These are phyloP conservation scores for Laticauda laticaudata DNA, from an alignment of 2,113 vertebrate genomes.

Conservation along the genomic window DNA sequence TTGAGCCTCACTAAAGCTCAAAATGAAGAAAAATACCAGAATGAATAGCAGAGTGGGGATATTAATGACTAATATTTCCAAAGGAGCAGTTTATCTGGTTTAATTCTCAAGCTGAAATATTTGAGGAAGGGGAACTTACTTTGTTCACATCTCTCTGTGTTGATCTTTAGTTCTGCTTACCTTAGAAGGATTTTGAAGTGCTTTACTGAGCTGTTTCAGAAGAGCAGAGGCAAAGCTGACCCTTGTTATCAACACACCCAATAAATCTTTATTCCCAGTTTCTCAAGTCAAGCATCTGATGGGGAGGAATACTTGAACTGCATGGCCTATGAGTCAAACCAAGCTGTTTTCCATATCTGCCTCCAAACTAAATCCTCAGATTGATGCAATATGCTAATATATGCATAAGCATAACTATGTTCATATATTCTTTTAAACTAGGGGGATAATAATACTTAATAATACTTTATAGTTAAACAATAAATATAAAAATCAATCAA, in stretches of 20 bases:
- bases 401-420: neutral
- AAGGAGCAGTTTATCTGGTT: neutral
- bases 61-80: neutral
- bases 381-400: neutral
- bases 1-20: neutral
- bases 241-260: neutral
- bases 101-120: neutral
- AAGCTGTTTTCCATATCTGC: neutral
- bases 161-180: neutral
- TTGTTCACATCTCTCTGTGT: neutral
- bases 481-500: neutral
- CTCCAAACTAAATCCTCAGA: neutral
- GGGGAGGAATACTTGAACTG: neutral
- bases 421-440: neutral
- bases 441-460: neutral
- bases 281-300: neutral
- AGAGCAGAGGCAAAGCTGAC: neutral
- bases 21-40: neutral
- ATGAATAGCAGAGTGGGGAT: neutral
- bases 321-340: neutral
- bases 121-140: neutral
- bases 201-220: neutral
- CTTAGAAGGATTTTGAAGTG: neutral
- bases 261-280: neutral
- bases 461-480: neutral